Conservation (phyloP, 2,113 vertebrate species). For the Hyperoodon ampullatus region DNA sequence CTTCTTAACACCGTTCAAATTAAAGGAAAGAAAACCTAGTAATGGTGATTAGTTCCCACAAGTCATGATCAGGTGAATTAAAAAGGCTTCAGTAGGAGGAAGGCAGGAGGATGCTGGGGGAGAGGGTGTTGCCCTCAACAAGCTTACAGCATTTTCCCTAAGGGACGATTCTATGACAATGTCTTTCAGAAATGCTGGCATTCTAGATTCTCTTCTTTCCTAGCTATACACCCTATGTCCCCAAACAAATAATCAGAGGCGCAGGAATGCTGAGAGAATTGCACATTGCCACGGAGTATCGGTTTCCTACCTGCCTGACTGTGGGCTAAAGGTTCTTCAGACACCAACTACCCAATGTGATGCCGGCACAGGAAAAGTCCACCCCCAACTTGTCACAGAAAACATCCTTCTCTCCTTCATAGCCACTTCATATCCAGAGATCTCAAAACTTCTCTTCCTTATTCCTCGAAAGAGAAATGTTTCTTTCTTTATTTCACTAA, state of each 20-base stretch:
- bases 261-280: neutral
- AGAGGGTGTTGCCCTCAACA: neutral
- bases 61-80: neutral
- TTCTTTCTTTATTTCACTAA: neutral
- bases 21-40: neutral
- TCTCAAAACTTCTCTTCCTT: neutral
- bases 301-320: neutral
- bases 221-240: too few relatives aligned
- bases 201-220: neutral
- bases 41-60: neutral
- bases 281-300: rapidly evolving
- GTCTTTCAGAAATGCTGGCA: neutral
- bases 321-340: neutral
- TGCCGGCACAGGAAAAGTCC: neutral
- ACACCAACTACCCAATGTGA: neutral
- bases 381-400: neutral
- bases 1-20: neutral
- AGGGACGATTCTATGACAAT: rapidly evolving
- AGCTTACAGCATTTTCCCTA: neutral
- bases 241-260: neutral
- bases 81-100: neutral
- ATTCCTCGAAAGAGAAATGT: neutral
- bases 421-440: neutral
- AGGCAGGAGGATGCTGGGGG: neutral
- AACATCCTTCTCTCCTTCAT: neutral